phyloP scores from a whole-genome alignment of 2,888 invertebrate genomes.

The Pycnomerus fuliginosus region DNA sequence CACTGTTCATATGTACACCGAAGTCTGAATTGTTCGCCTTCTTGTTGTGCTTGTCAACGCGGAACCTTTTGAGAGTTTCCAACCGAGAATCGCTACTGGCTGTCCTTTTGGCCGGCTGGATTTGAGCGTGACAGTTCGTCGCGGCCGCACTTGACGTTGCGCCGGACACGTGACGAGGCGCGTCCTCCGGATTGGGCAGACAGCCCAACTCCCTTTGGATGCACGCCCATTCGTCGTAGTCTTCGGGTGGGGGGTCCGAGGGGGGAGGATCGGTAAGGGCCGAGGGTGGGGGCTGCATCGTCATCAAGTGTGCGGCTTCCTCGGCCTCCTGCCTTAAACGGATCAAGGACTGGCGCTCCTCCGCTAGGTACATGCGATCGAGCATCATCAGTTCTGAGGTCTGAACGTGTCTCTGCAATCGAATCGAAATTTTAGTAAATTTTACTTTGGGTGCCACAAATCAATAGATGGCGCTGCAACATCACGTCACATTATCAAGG shows the following conservation, averaged over 20 bases:
- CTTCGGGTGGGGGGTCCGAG: conserved; percentile 35
- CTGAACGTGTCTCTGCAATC: conserved; percentile 67
- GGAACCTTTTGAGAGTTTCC: conserved; percentile 50
- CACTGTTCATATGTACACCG: conserved; percentile 27
- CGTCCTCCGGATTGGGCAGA: conserved; percentile 45
- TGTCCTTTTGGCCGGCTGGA: conserved; percentile 40
- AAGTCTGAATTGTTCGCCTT: conserved; percentile 29
- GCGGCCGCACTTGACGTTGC: conserved; percentile 2
- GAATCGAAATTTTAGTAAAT: too few relatives aligned
- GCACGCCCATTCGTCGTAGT: conserved; percentile 68
- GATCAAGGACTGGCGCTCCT: conserved; percentile 66
- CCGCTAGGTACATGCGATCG: conserved; percentile 70
- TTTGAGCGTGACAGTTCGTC: conserved; percentile 11
- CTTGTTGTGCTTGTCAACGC: conserved; percentile 50
- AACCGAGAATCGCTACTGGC: conserved; percentile 47
- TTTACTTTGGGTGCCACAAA: conserved; percentile 30
- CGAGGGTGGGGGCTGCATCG: conserved; percentile 20
- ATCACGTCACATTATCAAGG: too few relatives aligned
- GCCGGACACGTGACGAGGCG: too few relatives aligned
- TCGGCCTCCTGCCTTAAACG: conserved; percentile 58
- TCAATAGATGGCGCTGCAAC: too few relatives aligned
- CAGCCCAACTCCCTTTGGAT: conserved; percentile 65
- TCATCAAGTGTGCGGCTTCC: conserved; percentile 32
- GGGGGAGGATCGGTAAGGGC: conserved; percentile 16
- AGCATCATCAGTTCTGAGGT: conserved; percentile 78